These are phyloP conservation scores for Zelostemma sp. DNA, from an alignment of 1,140 invertebrate genomes.

Conservation along the genomic window DNA sequence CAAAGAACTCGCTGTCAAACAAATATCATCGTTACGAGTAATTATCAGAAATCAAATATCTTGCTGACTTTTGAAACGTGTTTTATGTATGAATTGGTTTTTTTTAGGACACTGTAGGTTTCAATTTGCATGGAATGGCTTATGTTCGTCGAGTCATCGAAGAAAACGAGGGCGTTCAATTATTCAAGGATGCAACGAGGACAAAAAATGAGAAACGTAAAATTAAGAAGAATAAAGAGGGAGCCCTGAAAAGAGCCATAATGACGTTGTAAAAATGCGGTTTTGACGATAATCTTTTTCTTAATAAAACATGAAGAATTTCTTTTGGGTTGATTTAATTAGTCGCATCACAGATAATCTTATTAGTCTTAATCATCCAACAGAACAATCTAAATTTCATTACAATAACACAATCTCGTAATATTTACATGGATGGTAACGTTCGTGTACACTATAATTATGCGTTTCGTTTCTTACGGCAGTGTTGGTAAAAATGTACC, in stretches of 20 bases:
- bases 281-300: background rate
- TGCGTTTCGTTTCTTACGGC: background rate
- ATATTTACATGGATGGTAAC: background rate
- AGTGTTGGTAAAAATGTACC: background rate
- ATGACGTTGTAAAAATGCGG: slow-evolving; percentile 60
- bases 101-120: slow-evolving; percentile 85
- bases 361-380: background rate
- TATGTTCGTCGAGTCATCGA: slow-evolving; percentile 85
- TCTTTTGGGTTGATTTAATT: no score
- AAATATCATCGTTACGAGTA: slow-evolving; percentile 77
- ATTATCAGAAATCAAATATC: slow-evolving; percentile 47
- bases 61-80: background rate
- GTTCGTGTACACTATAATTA: background rate
- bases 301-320: background rate
- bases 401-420: background rate
- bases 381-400: background rate
- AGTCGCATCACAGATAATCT: slow-evolving; percentile 5
- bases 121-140: slow-evolving; percentile 87
- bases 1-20: slow-evolving; percentile 72
- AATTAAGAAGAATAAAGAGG: slow-evolving; percentile 78
- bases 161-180: slow-evolving; percentile 80
- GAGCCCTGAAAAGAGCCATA: slow-evolving; percentile 77
- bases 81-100: slow-evolving; percentile 20
- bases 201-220: slow-evolving; percentile 77
- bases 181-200: slow-evolving; percentile 86